Percentiles rank a stretch among this genome's conserved stretches.
Conservation (phyloP, 2,888 invertebrate genomes). For the Podabrus alpinus region DNA sequence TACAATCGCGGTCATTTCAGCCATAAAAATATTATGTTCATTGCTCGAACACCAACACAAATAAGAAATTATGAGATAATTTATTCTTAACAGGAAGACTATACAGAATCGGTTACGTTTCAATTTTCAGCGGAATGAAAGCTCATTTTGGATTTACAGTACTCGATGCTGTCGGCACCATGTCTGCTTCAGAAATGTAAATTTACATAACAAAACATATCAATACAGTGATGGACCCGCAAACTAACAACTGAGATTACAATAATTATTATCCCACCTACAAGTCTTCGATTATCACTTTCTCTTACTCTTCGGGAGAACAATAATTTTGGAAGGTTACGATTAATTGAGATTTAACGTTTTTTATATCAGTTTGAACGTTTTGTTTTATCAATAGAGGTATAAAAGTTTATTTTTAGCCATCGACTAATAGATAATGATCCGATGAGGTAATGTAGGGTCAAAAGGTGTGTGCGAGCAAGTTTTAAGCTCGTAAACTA, state of each 20-base stretch:
- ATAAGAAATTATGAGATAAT: neutral
- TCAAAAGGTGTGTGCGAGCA: neutral
- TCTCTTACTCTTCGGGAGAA: neutral
- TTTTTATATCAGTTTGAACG: neutral
- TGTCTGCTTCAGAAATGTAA: constrained; percentile 18
- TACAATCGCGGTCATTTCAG: too few relatives aligned
- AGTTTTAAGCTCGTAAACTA: neutral
- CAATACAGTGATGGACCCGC: constrained; percentile 17
- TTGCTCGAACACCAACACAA: neutral
- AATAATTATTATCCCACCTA: constrained; percentile 20
- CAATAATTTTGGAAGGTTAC: neutral
- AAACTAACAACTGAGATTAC: constrained; percentile 24
- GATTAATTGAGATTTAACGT: neutral
- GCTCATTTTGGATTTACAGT: constrained; percentile 9
- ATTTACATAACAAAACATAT: constrained; percentile 30
- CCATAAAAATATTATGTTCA: too few relatives aligned
- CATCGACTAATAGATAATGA: neutral
- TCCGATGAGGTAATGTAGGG: neutral
- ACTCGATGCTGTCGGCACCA: constrained; percentile 16
- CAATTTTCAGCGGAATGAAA: neutral
- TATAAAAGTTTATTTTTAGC: neutral
- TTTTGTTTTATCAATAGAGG: neutral
- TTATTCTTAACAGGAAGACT: neutral
- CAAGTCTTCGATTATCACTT: neutral
- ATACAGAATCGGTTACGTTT: neutral